phyloP scores from a whole-genome alignment of 1,140 invertebrate genomes.

The Ectropis grisescens region DNA sequence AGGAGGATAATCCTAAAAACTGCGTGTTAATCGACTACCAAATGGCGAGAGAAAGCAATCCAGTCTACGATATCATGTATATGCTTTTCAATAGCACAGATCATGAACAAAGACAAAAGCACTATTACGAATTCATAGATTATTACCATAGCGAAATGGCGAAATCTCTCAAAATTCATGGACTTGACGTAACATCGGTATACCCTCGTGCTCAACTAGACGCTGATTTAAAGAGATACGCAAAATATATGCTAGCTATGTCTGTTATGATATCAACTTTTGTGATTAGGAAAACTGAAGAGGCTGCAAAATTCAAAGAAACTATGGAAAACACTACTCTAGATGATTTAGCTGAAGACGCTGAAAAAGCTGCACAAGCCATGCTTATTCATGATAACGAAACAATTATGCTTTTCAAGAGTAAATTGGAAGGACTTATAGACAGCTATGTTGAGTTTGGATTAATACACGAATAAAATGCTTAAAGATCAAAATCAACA shows the following conservation, averaged over 20 bases:
- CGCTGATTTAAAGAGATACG: slow-evolving; percentile 14
- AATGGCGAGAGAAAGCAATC: slow-evolving; percentile 5
- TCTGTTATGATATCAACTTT: slow-evolving; percentile 1
- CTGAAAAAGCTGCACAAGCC: neutral
- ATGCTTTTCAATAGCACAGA: slow-evolving; percentile 20
- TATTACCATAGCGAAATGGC: slow-evolving; percentile 15
- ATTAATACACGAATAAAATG: too few species aligned
- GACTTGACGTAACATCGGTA: slow-evolving; percentile 7
- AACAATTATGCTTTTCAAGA: slow-evolving; percentile 3
- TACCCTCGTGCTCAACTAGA: slow-evolving; percentile 16
- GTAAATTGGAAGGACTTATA: slow-evolving; percentile 7
- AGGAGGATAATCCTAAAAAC: too few species aligned
- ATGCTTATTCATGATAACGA: neutral
- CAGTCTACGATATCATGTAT: slow-evolving; percentile 14
- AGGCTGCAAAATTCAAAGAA: slow-evolving; percentile 6
- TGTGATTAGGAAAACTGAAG: slow-evolving; percentile 6
- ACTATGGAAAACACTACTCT: slow-evolving; percentile 1
- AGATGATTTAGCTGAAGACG: neutral
- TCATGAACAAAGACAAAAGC: slow-evolving; percentile 5
- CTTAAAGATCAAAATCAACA: too few species aligned
- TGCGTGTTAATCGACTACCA: too few species aligned
- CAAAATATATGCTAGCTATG: slow-evolving; percentile 3
- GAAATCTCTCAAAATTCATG: slow-evolving; percentile 5
- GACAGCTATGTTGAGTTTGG: slow-evolving; percentile 6
- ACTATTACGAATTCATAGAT: slow-evolving; percentile 18